Base-by-base conservation (phyloP, 2,888 invertebrate genomes). In the Lissocephala sabroskyi region DNA sequence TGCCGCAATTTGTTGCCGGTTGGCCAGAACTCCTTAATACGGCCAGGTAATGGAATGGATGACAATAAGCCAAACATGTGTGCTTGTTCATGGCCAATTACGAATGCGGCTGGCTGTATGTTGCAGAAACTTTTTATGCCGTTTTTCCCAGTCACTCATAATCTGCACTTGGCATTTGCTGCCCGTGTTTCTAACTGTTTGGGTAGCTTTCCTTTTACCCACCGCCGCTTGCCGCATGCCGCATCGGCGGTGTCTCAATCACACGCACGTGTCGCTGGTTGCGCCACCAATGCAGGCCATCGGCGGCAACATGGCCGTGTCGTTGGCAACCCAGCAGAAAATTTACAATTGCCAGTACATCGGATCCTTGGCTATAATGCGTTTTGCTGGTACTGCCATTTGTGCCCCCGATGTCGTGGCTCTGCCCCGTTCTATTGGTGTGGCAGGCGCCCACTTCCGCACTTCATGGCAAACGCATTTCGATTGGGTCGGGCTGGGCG, bases 51-150 rank as follows among this genome's bases (percentile, higher is more conserved):
- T n/a, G n/a, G n/a, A n/a, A n/a, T n/a, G n/a, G n/a, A n/a, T n/a
- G n/a, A n/a, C n/a, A n/a, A n/a, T n/a, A n/a, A n/a, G n/a, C n/a
- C n/a, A n/a, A n/a, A n/a, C n/a, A n/a, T n/a, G n/a, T n/a, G n/a
- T n/a, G n/a, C n/a, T n/a, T n/a, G n/a, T n/a, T n/a, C n/a, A n/a
- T n/a, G n/a, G n/a, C n/a, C n/a, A n/a, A n/a, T n/a, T n/a, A n/a
- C n/a, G n/a, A n/a, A n/a, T n/a, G n/a, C n/a, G n/a, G n/a, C n/a
- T n/a, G n/a, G n/a, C n/a, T n/a, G n/a, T n/a, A 52, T 61, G 66
- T 62, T 54, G 52, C 56, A 33, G 56, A 54, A 57, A 57, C 53
- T 52, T 52, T 52, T 50, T 64, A 47, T 59, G 43, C 17, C 29
- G 41, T 32, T 49, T 44, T 35, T n/a, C 18, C 32, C 42, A 7